Base-by-base conservation (phyloP, 2,113 vertebrate genomes). In the human region DNA sequence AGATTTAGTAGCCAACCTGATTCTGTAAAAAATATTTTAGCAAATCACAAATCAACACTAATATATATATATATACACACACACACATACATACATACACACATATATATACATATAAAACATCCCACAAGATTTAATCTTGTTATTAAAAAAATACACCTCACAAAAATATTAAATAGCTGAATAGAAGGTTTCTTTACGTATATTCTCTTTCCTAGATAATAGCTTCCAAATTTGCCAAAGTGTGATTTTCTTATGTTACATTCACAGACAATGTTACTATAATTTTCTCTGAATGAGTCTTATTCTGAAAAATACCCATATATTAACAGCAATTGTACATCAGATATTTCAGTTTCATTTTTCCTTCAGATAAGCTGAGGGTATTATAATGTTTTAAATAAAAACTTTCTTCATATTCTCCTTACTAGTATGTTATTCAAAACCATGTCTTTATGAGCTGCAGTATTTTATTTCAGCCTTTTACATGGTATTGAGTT, bases 161-260 rank as follows among this genome's bases (percentile, higher is more conserved):
- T 43, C 48, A 66, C 4, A 73, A 73, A 76, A 43, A 2, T 61
- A 50, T 61, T 88, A 93, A 79, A 14, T 1, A 80, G 5, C 3
- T 48, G 45, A 93, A 55, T 35, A 84, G 25, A 68, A 1, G 18
- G 22, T 91, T 90, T 75, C 23, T 76, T 68, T 87, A 57, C 1
- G 50, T 92, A 89, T 78, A 68, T 80, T 86, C 10, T 83, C 78
- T 20, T 81, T 90, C 73, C 14, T 75, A 94, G 80, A n/a, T 4
- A 85, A 85, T 25, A 55, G 4, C 25, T 89, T 93, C 14, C 8
- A 85, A 89, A 79, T 94, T 79, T 61, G 5, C 35, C 27, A 82
- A 96, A 96, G 68, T 79, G 30, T 79, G 6, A 89, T 92, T 96
- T 96, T 91, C 27, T 50, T 92, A 50, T 92, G 82, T 93, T 85